Conservation (phyloP, 2,797 vertebrate genomes). For the Kryptolebias ocellatus region DNA sequence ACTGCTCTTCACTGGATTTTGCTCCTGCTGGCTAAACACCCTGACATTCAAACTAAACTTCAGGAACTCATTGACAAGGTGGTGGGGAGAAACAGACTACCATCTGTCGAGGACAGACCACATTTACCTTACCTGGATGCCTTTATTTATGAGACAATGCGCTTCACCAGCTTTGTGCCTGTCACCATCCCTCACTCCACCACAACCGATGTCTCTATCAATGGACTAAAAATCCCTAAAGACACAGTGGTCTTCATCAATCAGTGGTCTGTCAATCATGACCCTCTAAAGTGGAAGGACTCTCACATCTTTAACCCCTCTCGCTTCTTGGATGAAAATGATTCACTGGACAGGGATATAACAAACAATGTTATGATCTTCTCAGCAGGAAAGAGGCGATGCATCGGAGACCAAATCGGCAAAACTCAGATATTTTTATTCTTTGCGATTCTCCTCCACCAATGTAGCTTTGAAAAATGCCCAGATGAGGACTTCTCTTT, state of each 20-base stretch:
- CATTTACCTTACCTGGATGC: constrained; percentile 79
- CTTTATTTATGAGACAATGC: constrained; percentile 84
- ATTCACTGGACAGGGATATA: constrained; percentile 76
- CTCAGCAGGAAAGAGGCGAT: constrained; percentile 82
- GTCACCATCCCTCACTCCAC: constrained; percentile 87
- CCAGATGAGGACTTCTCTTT: constrained; percentile 72
- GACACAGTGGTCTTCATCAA: constrained; percentile 87
- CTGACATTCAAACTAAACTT: constrained; percentile 75
- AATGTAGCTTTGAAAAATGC: constrained; percentile 81
- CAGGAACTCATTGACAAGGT: constrained; percentile 79
- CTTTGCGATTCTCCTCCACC: constrained; percentile 82
- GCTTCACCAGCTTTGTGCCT: constrained; percentile 86
- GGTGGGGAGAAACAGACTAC: constrained; percentile 79
- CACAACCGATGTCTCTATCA: constrained; percentile 78
- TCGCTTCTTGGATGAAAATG: constrained; percentile 77
- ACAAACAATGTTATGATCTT: constrained; percentile 83
- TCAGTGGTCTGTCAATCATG: constrained; percentile 88
- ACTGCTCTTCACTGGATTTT: constrained; percentile 83
- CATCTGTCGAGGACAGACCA: constrained; percentile 71
- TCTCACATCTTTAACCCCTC: constrained; percentile 80
- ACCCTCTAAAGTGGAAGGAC: constrained; percentile 80
- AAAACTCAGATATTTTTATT: constrained; percentile 86
- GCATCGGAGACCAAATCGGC: constrained; percentile 84
- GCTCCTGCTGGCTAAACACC: constrained; percentile 82
- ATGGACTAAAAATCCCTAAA: constrained; percentile 81